Evolutionary conservation across 2,797 vertebrate species (phyloP).

Genomic region (Phrynocephalus guinanensis): DNA sequence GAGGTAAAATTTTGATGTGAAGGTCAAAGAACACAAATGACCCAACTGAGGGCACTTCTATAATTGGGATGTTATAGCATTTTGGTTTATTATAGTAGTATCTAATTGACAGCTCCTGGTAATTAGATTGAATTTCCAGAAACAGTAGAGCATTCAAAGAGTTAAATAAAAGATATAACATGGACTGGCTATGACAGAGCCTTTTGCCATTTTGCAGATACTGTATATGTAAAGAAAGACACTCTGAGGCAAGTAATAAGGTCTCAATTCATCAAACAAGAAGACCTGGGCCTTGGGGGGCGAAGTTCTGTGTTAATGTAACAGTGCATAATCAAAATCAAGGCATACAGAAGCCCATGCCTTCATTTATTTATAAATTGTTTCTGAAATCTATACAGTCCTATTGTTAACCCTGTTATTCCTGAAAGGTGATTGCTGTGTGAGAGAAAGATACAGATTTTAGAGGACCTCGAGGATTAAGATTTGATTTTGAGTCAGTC

Average conservation of each 20-base stretch:
- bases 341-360: not conserved
- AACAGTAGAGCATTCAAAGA: not conserved
- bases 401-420: not conserved
- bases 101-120: not conserved
- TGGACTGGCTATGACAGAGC: not conserved
- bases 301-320: too few relatives aligned
- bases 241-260: too few relatives aligned
- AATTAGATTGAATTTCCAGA: conserved; percentile 6
- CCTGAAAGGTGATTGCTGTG: not conserved
- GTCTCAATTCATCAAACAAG: not conserved
- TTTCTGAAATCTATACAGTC: not conserved
- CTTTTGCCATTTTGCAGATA: not conserved
- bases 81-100: conserved; percentile 8
- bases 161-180: not conserved
- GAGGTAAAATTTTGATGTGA: conserved; percentile 4
- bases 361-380: not conserved
- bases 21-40: conserved; percentile 20
- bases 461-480: too few relatives aligned
- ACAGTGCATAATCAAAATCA: not conserved
- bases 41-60: not conserved
- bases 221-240: not conserved
- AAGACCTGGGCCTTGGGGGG: not conserved
- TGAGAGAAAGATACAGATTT: not conserved
- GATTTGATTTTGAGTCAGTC: too few relatives aligned
- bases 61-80: conserved; percentile 7